These are phyloP conservation scores for Agrilus mali DNA, from an alignment of 2,888 invertebrate species.

Conservation along the genomic window DNA sequence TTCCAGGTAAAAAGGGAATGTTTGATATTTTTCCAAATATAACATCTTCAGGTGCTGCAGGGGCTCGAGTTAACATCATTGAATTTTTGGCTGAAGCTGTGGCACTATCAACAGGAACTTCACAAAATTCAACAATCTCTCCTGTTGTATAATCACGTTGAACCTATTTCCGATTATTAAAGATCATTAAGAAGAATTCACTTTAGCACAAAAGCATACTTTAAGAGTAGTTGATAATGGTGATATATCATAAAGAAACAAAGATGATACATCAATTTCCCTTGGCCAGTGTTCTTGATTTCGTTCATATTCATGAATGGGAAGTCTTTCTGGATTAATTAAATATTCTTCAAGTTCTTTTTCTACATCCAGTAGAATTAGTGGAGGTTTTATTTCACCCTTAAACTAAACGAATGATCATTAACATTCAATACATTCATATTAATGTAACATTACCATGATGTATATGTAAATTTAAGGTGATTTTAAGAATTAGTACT, in stretches of 20 bases:
- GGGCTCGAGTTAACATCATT: slow-evolving; percentile 67
- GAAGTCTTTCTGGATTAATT: slow-evolving; percentile 52
- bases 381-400: slow-evolving; percentile 32
- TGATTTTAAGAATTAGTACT: too few species aligned
- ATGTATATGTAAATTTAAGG: too few species aligned
- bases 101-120: slow-evolving; percentile 43
- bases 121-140: slow-evolving; percentile 55
- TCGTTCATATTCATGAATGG: slow-evolving; percentile 58
- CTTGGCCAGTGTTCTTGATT: slow-evolving; percentile 56
- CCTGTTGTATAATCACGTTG: slow-evolving; percentile 66
- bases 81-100: slow-evolving; percentile 60
- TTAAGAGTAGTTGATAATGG: slow-evolving; percentile 40
- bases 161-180: slow-evolving; percentile 35
- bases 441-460: too few species aligned
- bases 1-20: slow-evolving; percentile 81
- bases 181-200: slow-evolving; percentile 1
- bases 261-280: slow-evolving; percentile 38
- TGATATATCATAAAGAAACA: slow-evolving; percentile 38
- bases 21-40: slow-evolving; percentile 67
- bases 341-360: slow-evolving; percentile 54
- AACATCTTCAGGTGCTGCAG: slow-evolving; percentile 55
- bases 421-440: too few species aligned
- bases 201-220: slow-evolving; percentile 24
- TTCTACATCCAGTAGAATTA: slow-evolving; percentile 51
- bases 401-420: not conserved